These are phyloP conservation scores for Sturmia bella DNA, from an alignment of 2,888 invertebrate species.

Conservation along the genomic window DNA sequence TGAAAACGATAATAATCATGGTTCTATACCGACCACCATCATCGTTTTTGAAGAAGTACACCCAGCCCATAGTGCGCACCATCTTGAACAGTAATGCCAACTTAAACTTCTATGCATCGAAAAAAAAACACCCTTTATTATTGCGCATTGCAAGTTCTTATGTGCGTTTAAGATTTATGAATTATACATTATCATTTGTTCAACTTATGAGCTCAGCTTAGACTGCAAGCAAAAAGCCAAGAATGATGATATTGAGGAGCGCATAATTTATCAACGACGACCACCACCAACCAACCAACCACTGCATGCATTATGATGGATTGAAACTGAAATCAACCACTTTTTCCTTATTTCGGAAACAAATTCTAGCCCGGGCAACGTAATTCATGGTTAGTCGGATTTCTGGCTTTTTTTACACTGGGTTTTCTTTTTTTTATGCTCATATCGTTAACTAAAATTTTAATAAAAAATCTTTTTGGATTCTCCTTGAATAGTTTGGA, in stretches of 20 bases:
- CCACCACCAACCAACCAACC: conserved; percentile 15
- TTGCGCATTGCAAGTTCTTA: too few relatives aligned
- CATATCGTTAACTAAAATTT: conserved; percentile 32
- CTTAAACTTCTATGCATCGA: too few relatives aligned
- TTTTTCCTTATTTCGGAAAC: neutral
- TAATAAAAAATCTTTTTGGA: conserved; percentile 29
- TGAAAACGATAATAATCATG: too few relatives aligned
- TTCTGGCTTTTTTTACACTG: conserved; percentile 2
- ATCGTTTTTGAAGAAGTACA: too few relatives aligned
- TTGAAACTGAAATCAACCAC: conserved; percentile 36
- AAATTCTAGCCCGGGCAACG: conserved; percentile 13
- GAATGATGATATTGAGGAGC: neutral
- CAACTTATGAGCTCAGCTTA: conserved; percentile 46
- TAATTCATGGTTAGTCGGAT: conserved; percentile 7
- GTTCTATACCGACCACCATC: too few relatives aligned
- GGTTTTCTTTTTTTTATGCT: conserved; percentile 2
- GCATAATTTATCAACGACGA: conserved; percentile 25
- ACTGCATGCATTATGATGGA: neutral
- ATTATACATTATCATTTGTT: conserved; percentile 50
- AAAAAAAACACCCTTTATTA: too few relatives aligned
- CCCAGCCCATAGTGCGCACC: too few relatives aligned
- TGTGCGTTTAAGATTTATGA: conserved; percentile 30
- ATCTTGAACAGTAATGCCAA: too few relatives aligned
- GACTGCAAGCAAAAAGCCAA: conserved; percentile 1
- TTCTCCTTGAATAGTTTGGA: conserved; percentile 29